phyloP scores from a whole-genome alignment of 2,113 vertebrate genomes.

The Elgaria multicarinata region DNA sequence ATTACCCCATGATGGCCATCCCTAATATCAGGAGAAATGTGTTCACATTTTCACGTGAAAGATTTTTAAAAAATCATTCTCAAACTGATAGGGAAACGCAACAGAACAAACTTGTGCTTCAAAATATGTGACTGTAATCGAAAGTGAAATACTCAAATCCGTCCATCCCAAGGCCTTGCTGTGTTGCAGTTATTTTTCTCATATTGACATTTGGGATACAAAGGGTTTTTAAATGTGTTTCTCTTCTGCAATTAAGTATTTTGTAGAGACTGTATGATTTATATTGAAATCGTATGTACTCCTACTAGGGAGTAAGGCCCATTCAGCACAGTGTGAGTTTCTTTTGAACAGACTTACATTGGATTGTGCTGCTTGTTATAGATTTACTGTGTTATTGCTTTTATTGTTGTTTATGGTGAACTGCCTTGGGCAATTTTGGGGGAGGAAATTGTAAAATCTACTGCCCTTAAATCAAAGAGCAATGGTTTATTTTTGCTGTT shows the following conservation, averaged over 20 bases:
- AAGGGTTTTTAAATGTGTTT: background rate
- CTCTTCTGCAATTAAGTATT: background rate
- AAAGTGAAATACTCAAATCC: background rate
- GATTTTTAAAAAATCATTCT: no score
- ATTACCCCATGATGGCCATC: no score
- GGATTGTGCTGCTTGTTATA: background rate
- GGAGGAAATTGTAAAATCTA: slow-evolving; percentile 11
- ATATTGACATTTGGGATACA: background rate
- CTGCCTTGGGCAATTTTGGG: background rate
- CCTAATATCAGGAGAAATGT: no score
- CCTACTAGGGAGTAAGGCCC: background rate
- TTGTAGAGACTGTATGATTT: background rate
- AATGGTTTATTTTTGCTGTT: slow-evolving; percentile 24
- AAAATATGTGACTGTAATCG: background rate
- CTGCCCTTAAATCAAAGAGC: slow-evolving; percentile 24
- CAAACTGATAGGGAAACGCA: no score
- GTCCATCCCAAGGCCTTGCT: no score
- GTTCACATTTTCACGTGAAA: no score
- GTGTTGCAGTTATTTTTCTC: background rate
- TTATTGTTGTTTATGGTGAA: slow-evolving; percentile 15
- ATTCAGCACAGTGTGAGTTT: background rate
- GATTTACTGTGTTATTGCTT: slow-evolving; percentile 10
- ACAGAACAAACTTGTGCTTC: background rate
- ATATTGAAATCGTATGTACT: background rate
- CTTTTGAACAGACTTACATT: background rate